A percentile compares a stretch with the other conserved stretches of the same genome.
Evolutionary conservation across 2,888 invertebrate genomes (phyloP).

Genomic region (Drosophila pseudotalamancana): DNA sequence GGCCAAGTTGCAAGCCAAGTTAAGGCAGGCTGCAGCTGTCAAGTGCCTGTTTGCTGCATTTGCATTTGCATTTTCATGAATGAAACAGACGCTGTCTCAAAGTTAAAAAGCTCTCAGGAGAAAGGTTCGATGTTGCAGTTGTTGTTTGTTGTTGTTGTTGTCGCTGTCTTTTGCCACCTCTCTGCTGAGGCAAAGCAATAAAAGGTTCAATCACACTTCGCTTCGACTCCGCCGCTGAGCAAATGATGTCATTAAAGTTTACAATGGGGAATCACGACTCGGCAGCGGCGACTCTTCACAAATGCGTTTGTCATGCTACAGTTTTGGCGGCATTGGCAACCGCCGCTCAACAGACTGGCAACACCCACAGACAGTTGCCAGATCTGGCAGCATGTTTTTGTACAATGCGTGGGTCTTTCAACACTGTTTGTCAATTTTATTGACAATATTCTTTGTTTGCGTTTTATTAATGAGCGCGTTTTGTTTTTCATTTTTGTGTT

Average conservation of each 20-base stretch:
- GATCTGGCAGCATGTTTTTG: slow-evolving; percentile 9
- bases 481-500: slow-evolving; percentile 44
- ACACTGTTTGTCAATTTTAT: slow-evolving; percentile 51
- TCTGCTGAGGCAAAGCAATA: slow-evolving; percentile 51
- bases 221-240: slow-evolving; percentile 19
- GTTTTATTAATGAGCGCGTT: slow-evolving; percentile 75
- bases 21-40: slow-evolving; percentile 56
- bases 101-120: slow-evolving; percentile 28
- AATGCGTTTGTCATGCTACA: slow-evolving; percentile 69
- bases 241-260: slow-evolving; percentile 71
- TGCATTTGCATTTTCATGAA: slow-evolving; percentile 75
- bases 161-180: slow-evolving; percentile 38
- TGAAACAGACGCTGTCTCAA: slow-evolving; percentile 49
- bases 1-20: slow-evolving; percentile 32
- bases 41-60: slow-evolving; percentile 61
- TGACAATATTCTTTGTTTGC: slow-evolving; percentile 68
- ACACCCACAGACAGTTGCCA: slow-evolving; percentile 50
- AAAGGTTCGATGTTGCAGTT: slow-evolving; percentile 46
- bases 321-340: slow-evolving; percentile 58
- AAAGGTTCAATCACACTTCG: slow-evolving; percentile 75
- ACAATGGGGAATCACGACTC: slow-evolving; percentile 62
- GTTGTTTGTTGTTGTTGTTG: slow-evolving; percentile 7
- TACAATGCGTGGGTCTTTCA: slow-evolving; percentile 56
- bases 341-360: slow-evolving; percentile 5
- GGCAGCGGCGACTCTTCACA: slow-evolving; percentile 25